A percentile compares a stretch with the other conserved stretches of the same genome.
phyloP scores from a whole-genome alignment of 92 coral and sea anemone species.

The Parazoanthus atlanticus region DNA sequence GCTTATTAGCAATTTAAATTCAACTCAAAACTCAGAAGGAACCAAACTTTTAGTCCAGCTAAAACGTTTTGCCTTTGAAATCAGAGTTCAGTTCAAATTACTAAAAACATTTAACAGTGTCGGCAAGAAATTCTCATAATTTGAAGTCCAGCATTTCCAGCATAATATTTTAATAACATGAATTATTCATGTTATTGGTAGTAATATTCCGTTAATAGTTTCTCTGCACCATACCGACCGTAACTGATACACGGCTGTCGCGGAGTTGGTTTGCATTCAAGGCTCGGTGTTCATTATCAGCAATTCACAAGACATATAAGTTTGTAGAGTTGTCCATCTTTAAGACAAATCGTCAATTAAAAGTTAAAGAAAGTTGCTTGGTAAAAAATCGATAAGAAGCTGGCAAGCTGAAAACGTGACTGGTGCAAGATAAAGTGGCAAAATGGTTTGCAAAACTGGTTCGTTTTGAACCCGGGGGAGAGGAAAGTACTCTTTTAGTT shows the following conservation, averaged over 20 bases:
- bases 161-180: background rate
- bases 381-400: background rate
- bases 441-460: background rate
- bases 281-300: background rate
- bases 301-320: background rate
- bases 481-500: too few species aligned
- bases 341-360: background rate
- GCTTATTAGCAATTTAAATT: background rate
- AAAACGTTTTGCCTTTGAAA: slow-evolving; percentile 3
- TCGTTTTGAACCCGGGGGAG: background rate
- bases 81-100: slow-evolving; percentile 1
- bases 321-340: background rate
- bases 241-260: background rate
- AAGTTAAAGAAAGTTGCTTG: background rate
- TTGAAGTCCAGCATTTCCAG: background rate
- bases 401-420: background rate
- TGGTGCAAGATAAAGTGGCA: background rate
- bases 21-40: slow-evolving; percentile 10
- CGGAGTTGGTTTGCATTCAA: background rate
- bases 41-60: slow-evolving; percentile 34
- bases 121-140: background rate
- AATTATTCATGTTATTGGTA: background rate
- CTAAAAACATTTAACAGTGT: background rate
- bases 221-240: background rate
- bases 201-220: background rate